A percentile compares a stretch with the other conserved stretches of the same genome.
Evolutionary conservation across 2,113 vertebrate genomes (phyloP).

Genomic region (Athene noctua): DNA sequence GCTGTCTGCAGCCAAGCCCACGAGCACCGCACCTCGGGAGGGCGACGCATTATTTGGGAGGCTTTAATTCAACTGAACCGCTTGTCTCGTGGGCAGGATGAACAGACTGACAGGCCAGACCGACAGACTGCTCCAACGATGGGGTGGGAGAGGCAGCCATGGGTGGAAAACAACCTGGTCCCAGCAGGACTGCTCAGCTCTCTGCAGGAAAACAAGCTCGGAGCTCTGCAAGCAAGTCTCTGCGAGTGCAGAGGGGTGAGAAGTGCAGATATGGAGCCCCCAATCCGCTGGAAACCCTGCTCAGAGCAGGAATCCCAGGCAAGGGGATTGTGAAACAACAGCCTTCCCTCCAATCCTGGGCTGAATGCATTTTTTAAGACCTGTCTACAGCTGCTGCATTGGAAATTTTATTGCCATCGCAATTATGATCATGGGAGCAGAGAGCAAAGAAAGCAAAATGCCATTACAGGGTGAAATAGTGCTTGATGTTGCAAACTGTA

Average conservation of each 20-base stretch:
- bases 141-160: not conserved
- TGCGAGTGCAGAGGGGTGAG: not conserved
- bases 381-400: not conserved
- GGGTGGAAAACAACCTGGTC: not conserved
- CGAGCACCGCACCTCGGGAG: fast-evolving
- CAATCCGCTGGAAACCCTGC: not conserved
- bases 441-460: not conserved
- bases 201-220: not conserved
- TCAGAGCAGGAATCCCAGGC: not conserved
- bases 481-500: not conserved
- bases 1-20: not conserved
- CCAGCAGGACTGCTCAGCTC: not conserved
- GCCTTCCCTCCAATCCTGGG: not conserved
- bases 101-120: not conserved
- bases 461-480: not conserved
- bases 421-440: not conserved
- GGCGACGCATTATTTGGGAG: fast-evolving
- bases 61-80: not conserved
- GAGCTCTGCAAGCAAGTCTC: not conserved
- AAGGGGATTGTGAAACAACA: not conserved
- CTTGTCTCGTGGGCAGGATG: not conserved
- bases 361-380: not conserved
- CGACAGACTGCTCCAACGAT: not conserved
- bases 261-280: not conserved
- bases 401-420: not conserved